Evolutionary conservation across 2,888 invertebrate genomes (phyloP).

Genomic region (Torymus texanus): DNA sequence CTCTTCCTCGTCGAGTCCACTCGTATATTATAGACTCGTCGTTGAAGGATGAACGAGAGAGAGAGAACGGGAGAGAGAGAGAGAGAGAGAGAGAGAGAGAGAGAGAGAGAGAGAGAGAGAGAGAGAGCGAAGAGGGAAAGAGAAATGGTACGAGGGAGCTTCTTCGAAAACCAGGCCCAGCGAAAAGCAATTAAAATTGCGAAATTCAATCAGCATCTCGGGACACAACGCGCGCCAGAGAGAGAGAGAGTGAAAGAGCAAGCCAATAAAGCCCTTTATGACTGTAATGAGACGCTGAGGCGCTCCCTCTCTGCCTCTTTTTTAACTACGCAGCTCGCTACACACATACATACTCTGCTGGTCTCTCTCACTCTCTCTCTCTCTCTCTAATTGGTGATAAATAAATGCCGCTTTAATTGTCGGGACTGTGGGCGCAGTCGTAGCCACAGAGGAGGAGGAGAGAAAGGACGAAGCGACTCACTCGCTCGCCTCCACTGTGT

Average conservation of each 20-base stretch:
- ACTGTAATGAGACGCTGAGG: conserved; percentile 42
- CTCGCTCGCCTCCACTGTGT: not conserved
- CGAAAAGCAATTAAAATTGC: conserved; percentile 55
- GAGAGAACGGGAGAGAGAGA: not conserved
- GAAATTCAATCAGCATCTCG: conserved; percentile 54
- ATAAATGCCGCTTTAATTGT: conserved; percentile 56
- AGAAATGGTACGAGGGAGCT: conserved; percentile 2
- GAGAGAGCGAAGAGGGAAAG: not conserved
- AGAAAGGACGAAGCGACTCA: too few species aligned
- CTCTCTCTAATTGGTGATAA: conserved; percentile 53
- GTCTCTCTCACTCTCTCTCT: not conserved
- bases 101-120: not conserved
- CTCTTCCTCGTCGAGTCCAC: too few species aligned
- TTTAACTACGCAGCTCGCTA: not conserved
- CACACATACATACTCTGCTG: too few species aligned
- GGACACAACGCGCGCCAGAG: conserved; percentile 4
- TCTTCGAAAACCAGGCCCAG: conserved; percentile 30
- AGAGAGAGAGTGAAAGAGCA: not conserved
- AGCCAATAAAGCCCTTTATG: conserved; percentile 50
- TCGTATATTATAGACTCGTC: too few species aligned
- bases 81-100: not conserved
- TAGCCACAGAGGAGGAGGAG: conserved; percentile 11
- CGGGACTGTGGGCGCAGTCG: conserved; percentile 40
- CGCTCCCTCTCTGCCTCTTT: conserved; percentile 13
- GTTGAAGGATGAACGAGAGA: not conserved